Evolutionary conservation across 2,888 invertebrate genomes (phyloP), one percentile per base, ranked within the genome.

Genomic region (Drosophila maculinotata): DNA sequence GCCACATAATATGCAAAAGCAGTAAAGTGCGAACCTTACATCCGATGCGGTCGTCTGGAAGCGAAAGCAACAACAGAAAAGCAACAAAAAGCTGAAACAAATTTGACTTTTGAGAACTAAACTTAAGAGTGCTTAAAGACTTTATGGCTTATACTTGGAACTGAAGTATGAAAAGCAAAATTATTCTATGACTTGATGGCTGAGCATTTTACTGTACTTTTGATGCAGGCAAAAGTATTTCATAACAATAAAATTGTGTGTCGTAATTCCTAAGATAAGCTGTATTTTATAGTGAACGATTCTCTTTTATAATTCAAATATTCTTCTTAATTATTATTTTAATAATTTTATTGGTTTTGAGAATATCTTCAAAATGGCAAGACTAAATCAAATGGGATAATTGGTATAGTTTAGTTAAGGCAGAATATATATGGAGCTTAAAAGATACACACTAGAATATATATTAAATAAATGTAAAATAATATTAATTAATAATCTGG

Each of bases 21-120:
- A 72, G 73, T 63, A 28, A 48, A 68, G 53, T 72, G 47, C 58
- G 49, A 72, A 41, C 36, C 28, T 12, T 48, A 52, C 68, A 62
- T 72, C 58, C 58, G 68, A 54, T 23, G 20, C 28, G 53, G 51
- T 72, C 60, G 66, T 38, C 36, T 42, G 28, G 20, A 10, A 30
- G 41, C 35, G 41, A 35, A 25, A 45, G 48, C 10, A 28, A 23
- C 28, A 47, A 25, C 17, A 3, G 33, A 25, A 39, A 30, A 42
- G 45, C 44, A 33, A 60, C 10, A 26, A 33, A 14, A 33, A 17
- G 20, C 9, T 39, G n/a, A 51, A 60, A 14, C 26, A 62, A 60
- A 25, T 35, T 52, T 47, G 26, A 39, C 35, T 38, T 30, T 10
- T 45, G 51, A 36, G 41, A 14, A 38, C 14, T 28, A 58, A 63